Evolutionary conservation across 92 coral and sea anemone species (phyloP).

Genomic region (Anthopleura xanthogrammica): DNA sequence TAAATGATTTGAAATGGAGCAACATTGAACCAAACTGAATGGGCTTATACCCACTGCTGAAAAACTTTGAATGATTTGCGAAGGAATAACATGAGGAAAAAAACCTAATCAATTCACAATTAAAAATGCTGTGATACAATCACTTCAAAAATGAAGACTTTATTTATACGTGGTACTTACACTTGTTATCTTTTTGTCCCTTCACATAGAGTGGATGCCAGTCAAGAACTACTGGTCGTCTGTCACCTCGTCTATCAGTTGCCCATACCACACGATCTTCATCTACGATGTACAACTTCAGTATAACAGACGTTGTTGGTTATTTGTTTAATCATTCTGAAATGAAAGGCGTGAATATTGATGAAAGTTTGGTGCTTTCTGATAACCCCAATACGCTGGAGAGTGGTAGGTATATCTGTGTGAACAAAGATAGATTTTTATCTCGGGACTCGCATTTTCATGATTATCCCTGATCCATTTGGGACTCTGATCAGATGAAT

Average conservation of each 20-base stretch:
- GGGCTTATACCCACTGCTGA: too few species aligned
- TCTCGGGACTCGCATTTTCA: too few species aligned
- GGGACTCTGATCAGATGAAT: too few species aligned
- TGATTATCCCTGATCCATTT: too few species aligned
- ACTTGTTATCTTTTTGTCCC: neutral
- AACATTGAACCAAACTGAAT: too few species aligned
- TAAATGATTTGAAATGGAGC: too few species aligned
- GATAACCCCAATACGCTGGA: neutral
- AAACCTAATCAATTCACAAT: too few species aligned
- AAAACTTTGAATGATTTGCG: too few species aligned
- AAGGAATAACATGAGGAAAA: too few species aligned
- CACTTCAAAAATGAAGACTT: too few species aligned
- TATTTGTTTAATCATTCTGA: constrained; percentile 27
- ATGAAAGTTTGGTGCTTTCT: neutral
- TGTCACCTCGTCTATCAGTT: neutral
- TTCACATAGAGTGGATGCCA: neutral
- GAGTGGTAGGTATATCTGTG: neutral
- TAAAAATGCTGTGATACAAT: too few species aligned
- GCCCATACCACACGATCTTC: neutral
- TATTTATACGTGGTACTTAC: too few species aligned
- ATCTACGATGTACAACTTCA: constrained; percentile 15
- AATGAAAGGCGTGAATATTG: constrained; percentile 9
- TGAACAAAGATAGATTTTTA: neutral
- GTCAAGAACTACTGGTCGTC: neutral
- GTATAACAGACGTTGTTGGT: constrained; percentile 5